Conservation (phyloP, 1,140 invertebrate species). For the Cyclina sinensis region DNA sequence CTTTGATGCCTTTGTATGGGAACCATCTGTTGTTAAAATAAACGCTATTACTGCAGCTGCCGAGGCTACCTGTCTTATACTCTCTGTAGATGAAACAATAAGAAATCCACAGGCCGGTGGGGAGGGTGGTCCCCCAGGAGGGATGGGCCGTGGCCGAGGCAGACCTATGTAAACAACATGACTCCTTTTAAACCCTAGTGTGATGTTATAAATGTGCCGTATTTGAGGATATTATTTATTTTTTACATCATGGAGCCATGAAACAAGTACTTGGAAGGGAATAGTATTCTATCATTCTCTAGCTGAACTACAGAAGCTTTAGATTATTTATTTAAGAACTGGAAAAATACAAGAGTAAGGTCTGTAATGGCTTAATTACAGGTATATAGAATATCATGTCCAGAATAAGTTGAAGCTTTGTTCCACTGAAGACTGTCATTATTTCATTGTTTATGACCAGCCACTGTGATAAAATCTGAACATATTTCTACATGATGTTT, state of each 20-base stretch:
- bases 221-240: background rate
- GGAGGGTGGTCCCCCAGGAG: constrained; percentile 69
- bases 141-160: constrained; percentile 80
- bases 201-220: constrained; percentile 16
- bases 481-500: no score
- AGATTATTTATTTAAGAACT: no score
- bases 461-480: no score
- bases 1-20: constrained; percentile 98
- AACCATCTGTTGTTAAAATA: constrained; percentile 98
- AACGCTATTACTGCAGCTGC: constrained; percentile 98
- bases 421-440: no score
- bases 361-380: no score
- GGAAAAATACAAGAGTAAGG: no score
- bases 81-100: constrained; percentile 99
- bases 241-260: background rate
- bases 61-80: constrained; percentile 97
- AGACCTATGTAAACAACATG: constrained; percentile 79
- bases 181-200: background rate
- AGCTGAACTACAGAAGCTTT: no score
- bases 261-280: no score
- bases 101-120: constrained; percentile 92
- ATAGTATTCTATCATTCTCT: no score
- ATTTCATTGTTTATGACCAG: no score
- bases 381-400: no score
- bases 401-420: no score